phyloP scores from a whole-genome alignment of 2,888 invertebrate genomes.

The Harpalus rubripes region DNA sequence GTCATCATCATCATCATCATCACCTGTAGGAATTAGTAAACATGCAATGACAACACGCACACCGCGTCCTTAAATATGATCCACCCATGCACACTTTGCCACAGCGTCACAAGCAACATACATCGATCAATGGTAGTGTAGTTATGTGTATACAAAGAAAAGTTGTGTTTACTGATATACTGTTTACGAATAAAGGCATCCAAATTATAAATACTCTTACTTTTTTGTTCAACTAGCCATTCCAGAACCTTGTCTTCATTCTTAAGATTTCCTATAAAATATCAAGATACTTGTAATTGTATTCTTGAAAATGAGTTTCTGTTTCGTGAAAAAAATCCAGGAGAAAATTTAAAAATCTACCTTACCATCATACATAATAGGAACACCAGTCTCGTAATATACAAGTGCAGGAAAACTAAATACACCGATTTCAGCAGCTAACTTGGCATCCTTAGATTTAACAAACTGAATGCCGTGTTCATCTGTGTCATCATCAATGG shows the following conservation, averaged over 20 bases:
- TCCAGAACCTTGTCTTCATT: constrained; percentile 96
- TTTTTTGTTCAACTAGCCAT: constrained; percentile 97
- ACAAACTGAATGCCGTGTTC: constrained; percentile 96
- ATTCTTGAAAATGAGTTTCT: constrained; percentile 2
- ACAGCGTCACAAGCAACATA: constrained; percentile 55
- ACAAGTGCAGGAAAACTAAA: constrained; percentile 95
- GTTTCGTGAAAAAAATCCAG: neutral
- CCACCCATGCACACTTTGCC: constrained; percentile 72
- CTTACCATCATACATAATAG: constrained; percentile 97
- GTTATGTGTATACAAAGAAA: constrained; percentile 45
- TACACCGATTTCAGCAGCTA: constrained; percentile 94
- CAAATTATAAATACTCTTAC: constrained; percentile 84
- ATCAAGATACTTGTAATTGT: constrained; percentile 65
- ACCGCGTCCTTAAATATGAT: constrained; percentile 13
- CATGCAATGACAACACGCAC: constrained; percentile 67
- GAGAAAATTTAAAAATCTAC: constrained; percentile 65
- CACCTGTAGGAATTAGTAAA: constrained; percentile 75
- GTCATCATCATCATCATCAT: constrained; percentile 77
- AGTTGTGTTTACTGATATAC: constrained; percentile 67
- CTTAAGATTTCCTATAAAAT: constrained; percentile 93
- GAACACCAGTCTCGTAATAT: constrained; percentile 95
- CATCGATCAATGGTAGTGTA: constrained; percentile 67
- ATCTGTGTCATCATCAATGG: constrained; percentile 95
- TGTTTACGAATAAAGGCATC: constrained; percentile 68
- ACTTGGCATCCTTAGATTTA: constrained; percentile 92